Evolutionary conservation across 2,797 vertebrate genomes (phyloP).

Genomic region (Myiotriccus ornatus): DNA sequence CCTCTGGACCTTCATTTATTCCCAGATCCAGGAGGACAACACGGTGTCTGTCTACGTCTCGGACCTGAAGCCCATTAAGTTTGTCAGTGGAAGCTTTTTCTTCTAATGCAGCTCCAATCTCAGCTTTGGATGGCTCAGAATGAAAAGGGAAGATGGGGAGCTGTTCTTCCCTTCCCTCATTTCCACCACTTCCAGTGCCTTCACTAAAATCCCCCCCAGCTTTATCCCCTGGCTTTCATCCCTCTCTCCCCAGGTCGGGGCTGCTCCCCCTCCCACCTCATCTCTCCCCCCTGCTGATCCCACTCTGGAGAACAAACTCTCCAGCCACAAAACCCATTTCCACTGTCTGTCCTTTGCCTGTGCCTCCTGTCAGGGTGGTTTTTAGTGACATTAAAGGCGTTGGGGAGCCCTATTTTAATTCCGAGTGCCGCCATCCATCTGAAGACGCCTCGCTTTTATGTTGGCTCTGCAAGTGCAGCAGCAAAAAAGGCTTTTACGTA

Average conservation of each 20-base stretch:
- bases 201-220: background rate
- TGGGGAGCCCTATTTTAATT: background rate
- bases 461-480: background rate
- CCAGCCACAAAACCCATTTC: background rate
- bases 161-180: background rate
- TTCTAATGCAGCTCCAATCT: background rate
- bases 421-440: background rate
- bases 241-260: accelerated
- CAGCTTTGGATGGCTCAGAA: accelerated
- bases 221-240: background rate
- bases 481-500: background rate
- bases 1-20: background rate
- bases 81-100: background rate
- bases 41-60: accelerated
- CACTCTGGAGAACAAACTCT: accelerated
- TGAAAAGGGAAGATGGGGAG: background rate
- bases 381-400: background rate
- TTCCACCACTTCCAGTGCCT: background rate
- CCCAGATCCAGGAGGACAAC: background rate
- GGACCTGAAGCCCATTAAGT: background rate
- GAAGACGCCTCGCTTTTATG: background rate
- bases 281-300: background rate
- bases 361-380: background rate
- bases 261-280: background rate
- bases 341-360: background rate